Evolutionary conservation across 1,140 invertebrate species (phyloP).

Genomic region (Bombus turneri): DNA sequence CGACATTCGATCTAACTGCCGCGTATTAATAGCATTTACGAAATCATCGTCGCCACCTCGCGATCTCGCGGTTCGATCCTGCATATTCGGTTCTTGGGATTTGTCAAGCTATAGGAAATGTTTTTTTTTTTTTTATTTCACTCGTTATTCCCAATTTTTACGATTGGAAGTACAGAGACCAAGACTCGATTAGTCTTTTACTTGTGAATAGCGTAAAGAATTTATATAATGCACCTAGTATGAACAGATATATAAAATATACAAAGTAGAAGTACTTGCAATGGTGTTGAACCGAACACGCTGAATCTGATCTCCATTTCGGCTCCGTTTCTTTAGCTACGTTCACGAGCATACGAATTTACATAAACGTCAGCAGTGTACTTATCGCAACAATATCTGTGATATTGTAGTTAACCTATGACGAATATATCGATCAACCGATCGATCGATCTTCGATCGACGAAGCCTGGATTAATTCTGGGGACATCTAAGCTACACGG

Average conservation of each 20-base stretch:
- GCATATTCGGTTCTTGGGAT: constrained; percentile 12
- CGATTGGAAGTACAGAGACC: not conserved
- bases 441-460: too few species aligned
- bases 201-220: too few species aligned
- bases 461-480: too few species aligned
- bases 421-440: too few species aligned
- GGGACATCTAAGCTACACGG: too few species aligned
- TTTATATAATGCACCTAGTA: too few species aligned
- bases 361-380: not conserved
- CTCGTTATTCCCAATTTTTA: not conserved
- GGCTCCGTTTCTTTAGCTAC: too few species aligned
- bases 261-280: not conserved
- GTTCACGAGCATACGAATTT: not conserved
- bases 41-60: constrained; percentile 72
- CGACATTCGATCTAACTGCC: constrained; percentile 82
- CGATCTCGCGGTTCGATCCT: constrained; percentile 44
- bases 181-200: not conserved
- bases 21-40: constrained; percentile 81
- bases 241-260: not conserved
- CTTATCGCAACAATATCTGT: too few species aligned
- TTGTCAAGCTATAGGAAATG: not conserved
- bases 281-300: not conserved
- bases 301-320: too few species aligned
- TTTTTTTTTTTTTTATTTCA: not conserved
- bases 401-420: too few species aligned